A percentile compares a stretch with the other conserved stretches of the same genome.
These are phyloP conservation scores for Actinia equina DNA, from an alignment of 64 coral and sea anemone species.

Conservation along the genomic window DNA sequence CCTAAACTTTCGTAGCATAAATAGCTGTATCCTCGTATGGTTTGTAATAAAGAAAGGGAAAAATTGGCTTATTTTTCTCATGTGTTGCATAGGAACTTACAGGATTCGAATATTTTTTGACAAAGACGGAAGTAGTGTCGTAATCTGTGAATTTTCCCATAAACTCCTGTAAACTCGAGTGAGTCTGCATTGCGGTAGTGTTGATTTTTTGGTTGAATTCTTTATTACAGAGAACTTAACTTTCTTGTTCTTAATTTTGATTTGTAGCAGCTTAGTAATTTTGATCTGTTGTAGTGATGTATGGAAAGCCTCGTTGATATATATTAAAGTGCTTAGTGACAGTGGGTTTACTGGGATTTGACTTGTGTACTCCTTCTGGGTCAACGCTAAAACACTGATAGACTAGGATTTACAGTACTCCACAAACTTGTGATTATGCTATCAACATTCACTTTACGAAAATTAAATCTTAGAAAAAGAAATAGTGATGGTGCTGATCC, in stretches of 20 bases:
- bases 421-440: not conserved
- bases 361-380: not conserved
- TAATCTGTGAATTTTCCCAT: not conserved
- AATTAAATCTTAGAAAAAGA: not conserved
- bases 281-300: not conserved
- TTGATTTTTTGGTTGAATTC: not conserved
- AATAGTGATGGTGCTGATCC: not conserved
- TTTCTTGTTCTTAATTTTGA: not conserved
- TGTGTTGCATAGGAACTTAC: slow-evolving; percentile 17
- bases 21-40: not conserved
- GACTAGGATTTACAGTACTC: not conserved
- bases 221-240: not conserved
- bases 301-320: not conserved
- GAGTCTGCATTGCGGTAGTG: not conserved
- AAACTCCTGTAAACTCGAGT: not conserved
- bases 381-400: not conserved
- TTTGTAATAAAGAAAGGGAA: not conserved
- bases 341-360: not conserved
- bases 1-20: not conserved
- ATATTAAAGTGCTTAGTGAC: not conserved
- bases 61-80: not conserved
- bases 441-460: not conserved
- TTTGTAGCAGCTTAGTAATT: not conserved
- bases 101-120: not conserved
- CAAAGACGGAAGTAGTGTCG: slow-evolving; percentile 16